phyloP scores from a whole-genome alignment of 2,797 vertebrate species.

The Brachymystax lenok region DNA sequence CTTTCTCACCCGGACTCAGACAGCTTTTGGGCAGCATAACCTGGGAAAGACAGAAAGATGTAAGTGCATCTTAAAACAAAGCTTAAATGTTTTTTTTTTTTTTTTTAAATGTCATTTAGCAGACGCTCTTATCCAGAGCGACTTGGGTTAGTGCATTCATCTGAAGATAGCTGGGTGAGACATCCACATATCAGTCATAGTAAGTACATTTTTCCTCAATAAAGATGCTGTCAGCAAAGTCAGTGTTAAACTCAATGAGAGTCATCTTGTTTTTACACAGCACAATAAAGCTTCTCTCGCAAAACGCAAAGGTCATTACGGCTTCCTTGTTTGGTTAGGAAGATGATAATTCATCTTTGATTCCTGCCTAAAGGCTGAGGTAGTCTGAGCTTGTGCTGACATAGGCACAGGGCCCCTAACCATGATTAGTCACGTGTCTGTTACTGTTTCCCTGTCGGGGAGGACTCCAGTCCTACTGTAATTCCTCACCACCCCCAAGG shows the following conservation, averaged over 20 bases:
- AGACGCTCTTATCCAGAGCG: neutral
- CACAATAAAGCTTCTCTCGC: neutral
- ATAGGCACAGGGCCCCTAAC: neutral
- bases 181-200: neutral
- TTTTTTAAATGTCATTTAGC: neutral
- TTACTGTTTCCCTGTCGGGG: neutral
- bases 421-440: slow-evolving; percentile 9
- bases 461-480: slow-evolving; percentile 1
- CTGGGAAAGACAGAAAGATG: slow-evolving; percentile 53
- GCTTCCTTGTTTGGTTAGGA: neutral
- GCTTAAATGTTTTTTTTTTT: no score
- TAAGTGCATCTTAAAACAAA: neutral
- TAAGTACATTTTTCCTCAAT: neutral
- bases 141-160: neutral
- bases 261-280: neutral
- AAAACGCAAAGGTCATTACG: neutral
- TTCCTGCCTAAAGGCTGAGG: neutral
- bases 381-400: neutral
- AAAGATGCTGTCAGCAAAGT: neutral
- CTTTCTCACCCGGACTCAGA: slow-evolving; percentile 82
- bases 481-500: slow-evolving; percentile 44
- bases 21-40: slow-evolving; percentile 84
- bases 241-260: neutral
- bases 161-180: slow-evolving; percentile 2
- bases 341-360: neutral